phyloP scores from a whole-genome alignment of 2,797 vertebrate genomes.

The Sebastes hubbsi region DNA sequence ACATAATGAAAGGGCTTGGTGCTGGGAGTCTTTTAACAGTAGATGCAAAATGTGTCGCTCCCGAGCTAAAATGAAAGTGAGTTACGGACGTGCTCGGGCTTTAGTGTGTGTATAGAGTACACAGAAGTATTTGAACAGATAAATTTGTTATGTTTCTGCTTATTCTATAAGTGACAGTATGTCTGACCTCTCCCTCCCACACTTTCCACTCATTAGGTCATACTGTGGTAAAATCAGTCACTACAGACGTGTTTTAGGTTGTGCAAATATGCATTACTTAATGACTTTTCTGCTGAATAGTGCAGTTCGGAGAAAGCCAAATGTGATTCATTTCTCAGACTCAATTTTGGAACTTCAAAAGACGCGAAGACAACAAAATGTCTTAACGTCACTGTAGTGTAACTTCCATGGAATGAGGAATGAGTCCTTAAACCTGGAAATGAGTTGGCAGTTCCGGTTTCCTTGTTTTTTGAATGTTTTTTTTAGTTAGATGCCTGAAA shows the following conservation, averaged over 20 bases:
- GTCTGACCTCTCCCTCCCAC: constrained; percentile 1
- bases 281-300: background rate
- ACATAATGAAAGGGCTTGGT: constrained; percentile 25
- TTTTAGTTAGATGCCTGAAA: too few relatives aligned
- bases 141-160: background rate
- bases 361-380: background rate
- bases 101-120: background rate
- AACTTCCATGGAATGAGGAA: too few relatives aligned
- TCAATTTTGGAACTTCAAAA: background rate
- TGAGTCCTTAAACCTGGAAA: too few relatives aligned
- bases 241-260: background rate
- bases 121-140: background rate
- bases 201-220: background rate
- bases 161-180: background rate
- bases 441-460: too few relatives aligned
- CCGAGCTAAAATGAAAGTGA: background rate
- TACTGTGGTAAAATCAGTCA: background rate
- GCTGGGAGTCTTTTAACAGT: constrained; percentile 12
- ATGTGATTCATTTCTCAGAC: background rate
- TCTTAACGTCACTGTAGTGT: background rate
- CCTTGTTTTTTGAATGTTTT: too few relatives aligned
- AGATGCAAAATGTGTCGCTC: constrained; percentile 36
- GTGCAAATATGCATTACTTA: background rate
- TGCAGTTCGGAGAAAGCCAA: background rate
- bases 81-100: background rate